Percentiles rank a stretch among this genome's conserved stretches.
Conservation (phyloP, 2,888 invertebrate genomes). For the Callyntrura sp. region DNA sequence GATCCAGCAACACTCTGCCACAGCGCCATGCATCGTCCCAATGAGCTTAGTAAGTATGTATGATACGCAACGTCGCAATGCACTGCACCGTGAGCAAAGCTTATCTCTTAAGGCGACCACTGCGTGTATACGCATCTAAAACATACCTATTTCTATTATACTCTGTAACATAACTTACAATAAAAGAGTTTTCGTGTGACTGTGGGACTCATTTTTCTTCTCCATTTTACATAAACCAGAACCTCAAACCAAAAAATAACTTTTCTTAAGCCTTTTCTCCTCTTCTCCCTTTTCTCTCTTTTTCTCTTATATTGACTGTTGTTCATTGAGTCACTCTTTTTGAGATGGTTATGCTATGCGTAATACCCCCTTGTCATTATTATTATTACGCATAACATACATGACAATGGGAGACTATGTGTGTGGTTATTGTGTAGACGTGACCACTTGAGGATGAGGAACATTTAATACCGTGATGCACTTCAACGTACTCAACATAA, state of each 20-base stretch:
- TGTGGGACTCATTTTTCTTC: slow-evolving; percentile 26
- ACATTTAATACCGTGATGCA: slow-evolving; percentile 63
- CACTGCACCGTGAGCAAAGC: too few relatives aligned
- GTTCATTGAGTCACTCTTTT: slow-evolving; percentile 1
- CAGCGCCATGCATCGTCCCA: too few relatives aligned
- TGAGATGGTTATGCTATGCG: slow-evolving; percentile 48
- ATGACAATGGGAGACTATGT: slow-evolving; percentile 72
- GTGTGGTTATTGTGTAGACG: slow-evolving; percentile 77
- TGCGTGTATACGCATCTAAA: too few relatives aligned
- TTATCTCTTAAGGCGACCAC: too few relatives aligned
- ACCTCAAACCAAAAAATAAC: background rate
- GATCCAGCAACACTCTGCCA: slow-evolving; percentile 8
- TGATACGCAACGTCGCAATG: slow-evolving; percentile 14
- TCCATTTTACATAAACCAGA: slow-evolving; percentile 57
- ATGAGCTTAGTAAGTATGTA: slow-evolving; percentile 53
- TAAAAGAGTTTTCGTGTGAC: background rate
- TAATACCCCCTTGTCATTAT: slow-evolving; percentile 65
- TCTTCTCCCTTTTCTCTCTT: background rate
- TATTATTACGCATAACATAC: slow-evolving; percentile 70
- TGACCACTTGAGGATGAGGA: slow-evolving; percentile 76
- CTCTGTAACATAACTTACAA: too few relatives aligned
- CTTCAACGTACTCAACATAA: slow-evolving; percentile 64
- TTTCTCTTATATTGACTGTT: slow-evolving; percentile 8
- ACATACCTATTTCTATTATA: too few relatives aligned
- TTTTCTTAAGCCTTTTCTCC: slow-evolving; percentile 44